Evolutionary conservation across 2,888 invertebrate genomes (phyloP).

Genomic region (Abrostola triplasia): DNA sequence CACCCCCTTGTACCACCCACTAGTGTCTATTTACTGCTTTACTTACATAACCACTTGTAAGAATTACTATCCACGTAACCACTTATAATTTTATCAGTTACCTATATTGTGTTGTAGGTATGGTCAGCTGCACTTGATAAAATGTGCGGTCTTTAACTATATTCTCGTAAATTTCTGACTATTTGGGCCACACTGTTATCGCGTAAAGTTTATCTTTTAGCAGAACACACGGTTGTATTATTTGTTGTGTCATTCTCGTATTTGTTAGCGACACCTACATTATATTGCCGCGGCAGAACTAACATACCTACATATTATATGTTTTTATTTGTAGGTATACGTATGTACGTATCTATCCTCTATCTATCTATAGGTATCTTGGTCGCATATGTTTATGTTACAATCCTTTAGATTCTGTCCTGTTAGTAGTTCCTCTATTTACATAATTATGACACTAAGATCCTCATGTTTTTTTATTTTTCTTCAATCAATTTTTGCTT

Average conservation of each 20-base stretch:
- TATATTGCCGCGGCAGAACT: neutral
- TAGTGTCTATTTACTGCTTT: conserved; percentile 3
- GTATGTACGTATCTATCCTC: too few relatives aligned
- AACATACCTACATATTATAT: neutral
- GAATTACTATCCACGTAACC: conserved; percentile 7
- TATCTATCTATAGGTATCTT: too few relatives aligned
- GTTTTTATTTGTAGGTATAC: too few relatives aligned
- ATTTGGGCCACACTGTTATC: conserved; percentile 19
- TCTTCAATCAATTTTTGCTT: too few relatives aligned
- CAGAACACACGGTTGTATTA: conserved; percentile 7
- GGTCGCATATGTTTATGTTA: too few relatives aligned
- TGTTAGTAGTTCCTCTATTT: too few relatives aligned
- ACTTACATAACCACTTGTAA: conserved; percentile 10
- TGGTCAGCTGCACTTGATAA: conserved; percentile 27
- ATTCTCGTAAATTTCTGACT: conserved; percentile 2
- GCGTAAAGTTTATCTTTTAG: conserved; percentile 22
- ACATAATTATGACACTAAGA: too few relatives aligned
- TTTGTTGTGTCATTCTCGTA: conserved; percentile 8
- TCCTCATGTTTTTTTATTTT: too few relatives aligned
- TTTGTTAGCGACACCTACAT: neutral
- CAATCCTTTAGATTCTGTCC: too few relatives aligned
- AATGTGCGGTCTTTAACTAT: neutral
- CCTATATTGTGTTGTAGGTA: conserved; percentile 24
- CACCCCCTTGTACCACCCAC: neutral
- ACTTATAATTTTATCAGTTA: conserved; percentile 48